Evolutionary conservation across 2,113 vertebrate species (phyloP).

Genomic region (Indicator maculatus): DNA sequence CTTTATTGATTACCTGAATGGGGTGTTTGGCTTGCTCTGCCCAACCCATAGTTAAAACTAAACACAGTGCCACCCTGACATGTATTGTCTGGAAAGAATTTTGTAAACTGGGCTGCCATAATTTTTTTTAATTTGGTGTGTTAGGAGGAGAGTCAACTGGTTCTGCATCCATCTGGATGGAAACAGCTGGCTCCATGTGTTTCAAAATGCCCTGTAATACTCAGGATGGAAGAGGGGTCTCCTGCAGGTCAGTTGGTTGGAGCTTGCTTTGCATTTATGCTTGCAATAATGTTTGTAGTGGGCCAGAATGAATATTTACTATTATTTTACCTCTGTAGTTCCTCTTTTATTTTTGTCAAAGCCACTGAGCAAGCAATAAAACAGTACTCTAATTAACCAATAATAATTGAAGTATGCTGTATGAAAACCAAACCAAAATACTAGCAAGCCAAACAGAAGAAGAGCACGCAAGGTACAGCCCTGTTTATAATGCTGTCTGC

Average conservation of each 20-base stretch:
- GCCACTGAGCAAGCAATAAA: constrained; percentile 28
- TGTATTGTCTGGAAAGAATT: background rate
- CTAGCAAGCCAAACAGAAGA: constrained; percentile 55
- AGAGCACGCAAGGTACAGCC: background rate
- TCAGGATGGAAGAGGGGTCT: background rate
- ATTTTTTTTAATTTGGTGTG: background rate
- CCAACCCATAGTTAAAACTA: background rate
- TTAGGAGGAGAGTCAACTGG: background rate
- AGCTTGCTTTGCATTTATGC: background rate
- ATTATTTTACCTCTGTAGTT: background rate
- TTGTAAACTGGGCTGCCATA: background rate
- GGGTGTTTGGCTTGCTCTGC: background rate
- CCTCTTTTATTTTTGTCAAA: constrained; percentile 26
- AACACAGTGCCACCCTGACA: background rate
- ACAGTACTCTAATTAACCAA: constrained; percentile 21
- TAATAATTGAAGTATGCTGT: constrained; percentile 26
- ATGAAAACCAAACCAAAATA: constrained; percentile 46
- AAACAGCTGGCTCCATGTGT: background rate
- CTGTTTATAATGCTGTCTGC: constrained; percentile 54
- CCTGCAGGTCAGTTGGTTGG: background rate
- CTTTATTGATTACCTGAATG: background rate
- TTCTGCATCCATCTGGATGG: background rate
- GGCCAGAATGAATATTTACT: background rate
- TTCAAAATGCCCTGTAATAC: background rate
- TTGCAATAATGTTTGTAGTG: background rate